Conservation (phyloP, 2,888 invertebrate species). For the Clostera curtula region DNA sequence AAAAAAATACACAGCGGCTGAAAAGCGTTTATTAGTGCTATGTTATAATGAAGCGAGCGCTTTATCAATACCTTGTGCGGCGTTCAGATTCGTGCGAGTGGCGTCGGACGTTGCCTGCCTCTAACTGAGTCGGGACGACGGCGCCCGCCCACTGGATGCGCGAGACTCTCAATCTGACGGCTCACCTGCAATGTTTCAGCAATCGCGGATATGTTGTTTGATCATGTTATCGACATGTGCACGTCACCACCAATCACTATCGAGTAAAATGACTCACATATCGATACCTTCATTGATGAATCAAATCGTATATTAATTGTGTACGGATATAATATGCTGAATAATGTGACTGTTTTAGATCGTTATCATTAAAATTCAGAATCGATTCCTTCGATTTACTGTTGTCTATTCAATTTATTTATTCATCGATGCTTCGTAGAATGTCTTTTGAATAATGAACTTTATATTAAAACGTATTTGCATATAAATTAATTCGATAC, state of each 20-base stretch:
- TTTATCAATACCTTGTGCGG: conserved; percentile 64
- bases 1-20: conserved; percentile 36
- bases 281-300: conserved; percentile 12
- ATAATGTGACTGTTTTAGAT: conserved; percentile 2
- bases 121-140: conserved; percentile 53
- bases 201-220: conserved; percentile 29
- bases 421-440: not conserved
- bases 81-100: conserved; percentile 70
- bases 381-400: no score
- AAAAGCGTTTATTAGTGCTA: conserved; percentile 65
- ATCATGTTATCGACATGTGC: conserved; percentile 26
- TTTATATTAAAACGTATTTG: conserved; percentile 1
- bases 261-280: conserved; percentile 25
- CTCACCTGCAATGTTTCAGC: conserved; percentile 62
- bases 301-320: conserved; percentile 6
- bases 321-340: conserved; percentile 4
- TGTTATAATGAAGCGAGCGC: conserved; percentile 48
- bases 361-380: not conserved
- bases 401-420: no score
- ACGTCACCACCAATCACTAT: conserved; percentile 14
- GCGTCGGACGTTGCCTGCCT: conserved; percentile 65
- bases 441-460: conserved; percentile 1
- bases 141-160: conserved; percentile 51
- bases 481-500: conserved; percentile 2
- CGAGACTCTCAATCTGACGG: conserved; percentile 28